Evolutionary conservation across 2,797 vertebrate genomes (phyloP), one percentile per base, ranked within the genome.

Genomic region (Platalea minor): DNA sequence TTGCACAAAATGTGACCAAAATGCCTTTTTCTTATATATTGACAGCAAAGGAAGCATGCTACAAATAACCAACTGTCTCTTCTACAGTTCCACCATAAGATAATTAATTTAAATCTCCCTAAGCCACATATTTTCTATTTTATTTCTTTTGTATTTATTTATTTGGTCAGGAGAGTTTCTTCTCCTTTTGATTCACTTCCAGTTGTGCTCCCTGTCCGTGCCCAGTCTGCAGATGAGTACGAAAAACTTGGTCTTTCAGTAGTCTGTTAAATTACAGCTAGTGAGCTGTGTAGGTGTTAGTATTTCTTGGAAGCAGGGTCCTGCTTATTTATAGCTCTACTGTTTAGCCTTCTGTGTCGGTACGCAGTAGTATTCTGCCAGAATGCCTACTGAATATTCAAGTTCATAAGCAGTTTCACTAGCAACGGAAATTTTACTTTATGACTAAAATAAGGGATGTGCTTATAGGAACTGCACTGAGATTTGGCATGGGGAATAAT

Each of bases 311-410:
- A 91, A 94, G 43, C 51, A 50, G 51, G 7, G 15, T 70, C 17
- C 29, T 13, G 5, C n/a, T 67, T 89, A 94, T 94, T 93, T 92
- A 80, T 95, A 96, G 72, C 72, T 94, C 48, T 68, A 37, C 78
- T 83, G 23, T 91, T 89, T 67, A 96, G 39, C 60, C 70, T 89
- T 95, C 77, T 80, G 25, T 79, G 46, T 82, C 17, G 57, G 53
- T 33, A 59, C 25, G n/a, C n/a, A 41, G 59, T 63, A 87, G 75
- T 77, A 76, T 41, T 56, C 56, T 89, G 64, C 60, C 89, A 89
- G 53, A 83, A 91, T 74, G 48, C 67, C 37, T 77, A 13, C 56
- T 60, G 60, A 92, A 75, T 43, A 13, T 68, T 39, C n/a, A 72
- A 80, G 72, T 53, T 79, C 63, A 63, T 28, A 68, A 67, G 69